A percentile compares a stretch with the other conserved stretches of the same genome.
Conservation (phyloP, 2,888 invertebrate genomes). For the Xanthostigma xanthostigma region DNA sequence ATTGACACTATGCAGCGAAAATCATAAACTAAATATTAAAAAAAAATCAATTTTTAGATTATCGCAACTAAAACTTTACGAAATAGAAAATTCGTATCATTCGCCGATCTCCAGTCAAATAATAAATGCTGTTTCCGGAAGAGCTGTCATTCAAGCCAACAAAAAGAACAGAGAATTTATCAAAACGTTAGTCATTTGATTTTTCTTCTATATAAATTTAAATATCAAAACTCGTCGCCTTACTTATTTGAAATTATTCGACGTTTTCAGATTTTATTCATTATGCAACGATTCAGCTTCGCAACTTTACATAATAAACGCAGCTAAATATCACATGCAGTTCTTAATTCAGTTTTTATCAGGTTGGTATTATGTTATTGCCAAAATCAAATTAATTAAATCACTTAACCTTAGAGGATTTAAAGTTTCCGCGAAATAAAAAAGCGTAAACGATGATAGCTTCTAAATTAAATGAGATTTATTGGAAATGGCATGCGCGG, state of each 20-base stretch:
- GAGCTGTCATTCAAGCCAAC: constrained; percentile 19
- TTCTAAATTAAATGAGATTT: no score
- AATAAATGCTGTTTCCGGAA: constrained; percentile 16
- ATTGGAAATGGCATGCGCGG: no score
- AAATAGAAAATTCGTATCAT: constrained; percentile 15
- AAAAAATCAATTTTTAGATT: no score
- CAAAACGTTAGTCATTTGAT: constrained; percentile 12
- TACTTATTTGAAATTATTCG: neutral
- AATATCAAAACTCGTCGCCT: neutral
- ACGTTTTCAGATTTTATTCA: constrained; percentile 15
- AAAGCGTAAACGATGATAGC: no score
- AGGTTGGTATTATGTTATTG: constrained; percentile 9
- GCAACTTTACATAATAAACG: constrained; percentile 18
- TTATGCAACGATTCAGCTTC: constrained; percentile 17
- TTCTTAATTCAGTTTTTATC: constrained; percentile 18
- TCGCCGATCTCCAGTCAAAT: constrained; percentile 17
- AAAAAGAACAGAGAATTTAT: constrained; percentile 18
- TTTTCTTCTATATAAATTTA: neutral
- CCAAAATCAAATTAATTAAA: no score
- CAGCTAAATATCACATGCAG: constrained; percentile 18
- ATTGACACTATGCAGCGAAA: no score
- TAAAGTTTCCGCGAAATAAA: no score
- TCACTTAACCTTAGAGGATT: no score
- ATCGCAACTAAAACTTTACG: constrained; percentile 5
- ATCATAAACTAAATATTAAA: no score